Percentiles rank a stretch among this genome's conserved stretches.
These are phyloP conservation scores for Candoia aspera DNA, from an alignment of 2,113 vertebrate species.

Conservation along the genomic window DNA sequence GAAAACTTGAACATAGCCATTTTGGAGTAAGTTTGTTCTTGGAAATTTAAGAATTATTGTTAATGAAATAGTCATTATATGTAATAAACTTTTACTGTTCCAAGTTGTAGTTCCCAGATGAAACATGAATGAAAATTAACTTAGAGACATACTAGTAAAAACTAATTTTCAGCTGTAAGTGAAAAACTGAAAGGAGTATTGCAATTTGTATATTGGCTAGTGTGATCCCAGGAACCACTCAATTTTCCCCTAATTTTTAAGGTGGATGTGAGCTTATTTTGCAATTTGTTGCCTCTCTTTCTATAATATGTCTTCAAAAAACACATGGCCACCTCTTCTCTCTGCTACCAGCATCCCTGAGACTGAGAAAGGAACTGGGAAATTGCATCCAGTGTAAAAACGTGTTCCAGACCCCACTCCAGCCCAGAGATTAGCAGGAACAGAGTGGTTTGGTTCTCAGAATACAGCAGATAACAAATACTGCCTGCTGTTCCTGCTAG, in stretches of 20 bases:
- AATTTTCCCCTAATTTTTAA: not conserved
- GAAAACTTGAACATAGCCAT: conserved; percentile 74
- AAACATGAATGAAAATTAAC: not conserved
- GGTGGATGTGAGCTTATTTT: not conserved
- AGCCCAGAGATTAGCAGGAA: not conserved
- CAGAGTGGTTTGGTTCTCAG: not conserved
- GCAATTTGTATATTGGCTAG: not conserved
- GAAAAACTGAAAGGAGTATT: not conserved
- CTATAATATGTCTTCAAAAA: not conserved
- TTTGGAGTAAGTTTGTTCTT: conserved; percentile 75
- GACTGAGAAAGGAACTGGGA: not conserved
- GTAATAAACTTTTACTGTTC: not conserved
- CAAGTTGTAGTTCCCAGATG: conserved; percentile 1
- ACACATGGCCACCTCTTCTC: not conserved
- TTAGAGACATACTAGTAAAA: not conserved
- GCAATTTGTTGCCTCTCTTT: not conserved
- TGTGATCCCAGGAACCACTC: not conserved
- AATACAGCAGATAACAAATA: not conserved
- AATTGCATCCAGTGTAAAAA: not conserved
- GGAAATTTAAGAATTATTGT: not conserved
- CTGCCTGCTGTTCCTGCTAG: not conserved
- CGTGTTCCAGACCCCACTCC: too few relatives aligned
- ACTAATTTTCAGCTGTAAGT: not conserved
- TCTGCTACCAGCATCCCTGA: not conserved
- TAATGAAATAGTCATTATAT: conserved; percentile 24